phyloP scores from a whole-genome alignment of 2,888 invertebrate genomes.

The Mechanitis mazaeus region DNA sequence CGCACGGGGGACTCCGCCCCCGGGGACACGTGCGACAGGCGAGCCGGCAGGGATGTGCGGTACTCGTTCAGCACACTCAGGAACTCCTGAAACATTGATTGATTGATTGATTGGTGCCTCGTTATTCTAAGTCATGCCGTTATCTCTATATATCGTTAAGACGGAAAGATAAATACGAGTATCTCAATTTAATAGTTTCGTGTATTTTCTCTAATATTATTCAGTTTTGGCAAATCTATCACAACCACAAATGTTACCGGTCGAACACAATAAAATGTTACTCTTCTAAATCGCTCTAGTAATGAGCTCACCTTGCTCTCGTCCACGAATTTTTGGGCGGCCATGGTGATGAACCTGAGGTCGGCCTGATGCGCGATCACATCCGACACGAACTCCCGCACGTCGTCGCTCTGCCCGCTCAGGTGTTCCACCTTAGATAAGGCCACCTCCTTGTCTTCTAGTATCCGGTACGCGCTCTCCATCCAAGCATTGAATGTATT shows the following conservation, averaged over 20 bases:
- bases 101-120: too few species aligned
- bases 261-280: too few species aligned
- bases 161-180: too few species aligned
- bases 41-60: slow-evolving; percentile 88
- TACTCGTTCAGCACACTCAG: slow-evolving; percentile 89
- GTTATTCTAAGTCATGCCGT: too few species aligned
- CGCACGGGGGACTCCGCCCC: slow-evolving; percentile 83
- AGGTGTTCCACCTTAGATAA: slow-evolving; percentile 85
- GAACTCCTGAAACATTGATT: slow-evolving; percentile 78
- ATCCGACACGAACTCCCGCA: slow-evolving; percentile 92
- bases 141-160: too few species aligned
- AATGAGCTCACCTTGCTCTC: slow-evolving; percentile 85
- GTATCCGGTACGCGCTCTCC: slow-evolving; percentile 84
- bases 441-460: slow-evolving; percentile 91
- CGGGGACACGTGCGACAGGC: slow-evolving; percentile 86
- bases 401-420: slow-evolving; percentile 84
- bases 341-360: slow-evolving; percentile 95
- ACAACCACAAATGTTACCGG: too few species aligned
- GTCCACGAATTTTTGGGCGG: slow-evolving; percentile 96
- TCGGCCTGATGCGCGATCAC: slow-evolving; percentile 98
- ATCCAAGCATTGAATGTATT: slow-evolving; percentile 90
- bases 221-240: too few species aligned
- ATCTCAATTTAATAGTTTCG: too few species aligned
- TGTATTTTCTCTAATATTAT: too few species aligned
- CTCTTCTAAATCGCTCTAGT: background rate